A percentile compares a stretch with the other conserved stretches of the same genome.
phyloP scores from a whole-genome alignment of 2,113 vertebrate genomes.

The Leptosomus discolor region DNA sequence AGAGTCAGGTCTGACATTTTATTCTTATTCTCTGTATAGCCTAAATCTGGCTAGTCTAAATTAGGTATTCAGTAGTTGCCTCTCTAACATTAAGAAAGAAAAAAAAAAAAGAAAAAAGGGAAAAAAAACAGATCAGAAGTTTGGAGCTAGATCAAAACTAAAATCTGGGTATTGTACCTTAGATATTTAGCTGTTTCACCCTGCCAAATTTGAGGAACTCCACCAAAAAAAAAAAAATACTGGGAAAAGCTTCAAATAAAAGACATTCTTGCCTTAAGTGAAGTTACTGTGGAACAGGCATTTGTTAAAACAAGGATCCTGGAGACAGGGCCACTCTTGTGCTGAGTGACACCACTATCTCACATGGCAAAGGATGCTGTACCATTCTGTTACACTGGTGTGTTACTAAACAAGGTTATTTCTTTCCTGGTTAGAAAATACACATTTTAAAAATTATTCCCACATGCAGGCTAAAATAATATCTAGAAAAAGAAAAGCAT shows the following conservation, averaged over 20 bases:
- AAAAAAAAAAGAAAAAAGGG: fast-evolving
- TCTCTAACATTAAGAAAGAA: neutral
- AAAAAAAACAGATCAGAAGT: neutral
- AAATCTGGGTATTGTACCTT: neutral
- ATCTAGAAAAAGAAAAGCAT: neutral
- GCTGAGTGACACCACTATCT: neutral
- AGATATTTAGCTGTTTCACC: neutral
- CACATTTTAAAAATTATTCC: neutral
- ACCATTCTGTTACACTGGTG: neutral
- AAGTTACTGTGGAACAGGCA: neutral
- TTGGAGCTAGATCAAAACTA: too few relatives aligned
- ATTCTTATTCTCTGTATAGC: neutral
- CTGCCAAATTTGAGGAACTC: neutral
- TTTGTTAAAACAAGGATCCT: neutral
- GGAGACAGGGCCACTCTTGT: neutral
- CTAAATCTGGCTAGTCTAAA: neutral
- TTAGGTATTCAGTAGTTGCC: neutral
- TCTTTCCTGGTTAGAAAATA: neutral
- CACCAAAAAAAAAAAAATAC: neutral
- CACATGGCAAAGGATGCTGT: neutral
- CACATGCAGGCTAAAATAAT: neutral
- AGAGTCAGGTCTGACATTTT: neutral
- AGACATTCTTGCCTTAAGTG: neutral
- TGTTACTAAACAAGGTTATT: neutral
- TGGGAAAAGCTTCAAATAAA: neutral